These are phyloP conservation scores for Heliothis subflexa DNA, from an alignment of 1,140 invertebrate genomes.

Conservation along the genomic window DNA sequence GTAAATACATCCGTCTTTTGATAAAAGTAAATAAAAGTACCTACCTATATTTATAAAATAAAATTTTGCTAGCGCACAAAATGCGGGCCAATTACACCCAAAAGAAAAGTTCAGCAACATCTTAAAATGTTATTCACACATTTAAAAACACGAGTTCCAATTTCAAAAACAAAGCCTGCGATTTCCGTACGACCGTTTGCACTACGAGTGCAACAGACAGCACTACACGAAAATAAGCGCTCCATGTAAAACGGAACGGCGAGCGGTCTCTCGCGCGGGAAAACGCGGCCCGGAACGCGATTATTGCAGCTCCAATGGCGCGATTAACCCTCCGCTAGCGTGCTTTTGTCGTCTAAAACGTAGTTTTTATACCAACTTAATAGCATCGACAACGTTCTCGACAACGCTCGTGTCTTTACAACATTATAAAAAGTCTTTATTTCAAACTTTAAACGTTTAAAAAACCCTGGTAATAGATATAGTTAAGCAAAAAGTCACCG, in stretches of 20 bases:
- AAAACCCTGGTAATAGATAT: slow-evolving; percentile 26
- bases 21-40: not conserved
- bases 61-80: too few relatives aligned
- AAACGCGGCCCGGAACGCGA: slow-evolving; percentile 58
- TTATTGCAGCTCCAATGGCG: slow-evolving; percentile 69
- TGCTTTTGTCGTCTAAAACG: slow-evolving; percentile 55
- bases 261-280: slow-evolving; percentile 26
- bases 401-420: slow-evolving; percentile 19
- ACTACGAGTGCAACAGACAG: slow-evolving; percentile 58
- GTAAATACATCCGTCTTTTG: not conserved
- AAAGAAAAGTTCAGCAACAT: slow-evolving; percentile 47
- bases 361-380: slow-evolving; percentile 53
- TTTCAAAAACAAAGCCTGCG: slow-evolving; percentile 61
- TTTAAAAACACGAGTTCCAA: slow-evolving; percentile 59
- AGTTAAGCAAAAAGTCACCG: slow-evolving; percentile 34
- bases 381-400: slow-evolving; percentile 46
- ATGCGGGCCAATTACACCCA: slow-evolving; percentile 45
- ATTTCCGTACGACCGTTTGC: slow-evolving; percentile 53
- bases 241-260: slow-evolving; percentile 55
- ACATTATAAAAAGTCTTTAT: slow-evolving; percentile 20
- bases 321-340: slow-evolving; percentile 63
- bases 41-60: too few relatives aligned
- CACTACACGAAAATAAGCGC: slow-evolving; percentile 59
- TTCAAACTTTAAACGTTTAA: slow-evolving; percentile 5
- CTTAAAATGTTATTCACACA: slow-evolving; percentile 30